These are phyloP conservation scores for Scaptomyza flava DNA, from an alignment of 2,888 invertebrate species.

Conservation along the genomic window DNA sequence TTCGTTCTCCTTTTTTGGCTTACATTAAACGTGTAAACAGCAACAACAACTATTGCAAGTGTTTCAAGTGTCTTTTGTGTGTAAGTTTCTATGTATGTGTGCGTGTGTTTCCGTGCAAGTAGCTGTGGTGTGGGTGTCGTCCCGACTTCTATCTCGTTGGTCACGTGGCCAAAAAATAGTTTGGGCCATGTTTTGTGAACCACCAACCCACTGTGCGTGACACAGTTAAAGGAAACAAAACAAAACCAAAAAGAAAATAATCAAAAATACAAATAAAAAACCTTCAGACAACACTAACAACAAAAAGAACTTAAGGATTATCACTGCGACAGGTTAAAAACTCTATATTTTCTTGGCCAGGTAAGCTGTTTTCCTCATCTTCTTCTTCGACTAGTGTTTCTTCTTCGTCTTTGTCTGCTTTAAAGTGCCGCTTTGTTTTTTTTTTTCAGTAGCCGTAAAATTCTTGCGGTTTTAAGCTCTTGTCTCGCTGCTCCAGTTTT, in stretches of 20 bases:
- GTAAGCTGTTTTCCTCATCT: conserved; percentile 44
- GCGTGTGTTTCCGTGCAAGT: conserved; percentile 28
- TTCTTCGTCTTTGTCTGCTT: conserved; percentile 19
- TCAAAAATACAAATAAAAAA: conserved; percentile 18
- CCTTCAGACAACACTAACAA: conserved; percentile 23
- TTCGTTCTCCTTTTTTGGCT: conserved; percentile 57
- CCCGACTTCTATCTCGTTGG: conserved; percentile 48
- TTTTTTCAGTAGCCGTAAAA: conserved; percentile 43
- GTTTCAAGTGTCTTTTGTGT: conserved; percentile 24
- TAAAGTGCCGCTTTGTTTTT: conserved; percentile 30
- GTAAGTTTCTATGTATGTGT: conserved; percentile 13
- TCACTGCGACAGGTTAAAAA: conserved; percentile 48
- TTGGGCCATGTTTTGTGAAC: conserved; percentile 53
- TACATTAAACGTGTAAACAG: conserved; percentile 53
- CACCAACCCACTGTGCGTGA: conserved; percentile 66
- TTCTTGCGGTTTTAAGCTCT: conserved; percentile 68
- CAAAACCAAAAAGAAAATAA: conserved; percentile 12
- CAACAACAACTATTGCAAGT: conserved; percentile 40
- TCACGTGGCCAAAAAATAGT: conserved; percentile 71
- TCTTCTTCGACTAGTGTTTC: background rate
- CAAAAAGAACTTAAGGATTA: conserved; percentile 58
- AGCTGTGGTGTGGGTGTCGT: conserved; percentile 22
- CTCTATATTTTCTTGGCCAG: conserved; percentile 57
- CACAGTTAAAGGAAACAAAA: conserved; percentile 44
- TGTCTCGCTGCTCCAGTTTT: conserved; percentile 54